Evolutionary conservation across 2,113 vertebrate species (phyloP).

Genomic region (Phrynosoma blainvillii): DNA sequence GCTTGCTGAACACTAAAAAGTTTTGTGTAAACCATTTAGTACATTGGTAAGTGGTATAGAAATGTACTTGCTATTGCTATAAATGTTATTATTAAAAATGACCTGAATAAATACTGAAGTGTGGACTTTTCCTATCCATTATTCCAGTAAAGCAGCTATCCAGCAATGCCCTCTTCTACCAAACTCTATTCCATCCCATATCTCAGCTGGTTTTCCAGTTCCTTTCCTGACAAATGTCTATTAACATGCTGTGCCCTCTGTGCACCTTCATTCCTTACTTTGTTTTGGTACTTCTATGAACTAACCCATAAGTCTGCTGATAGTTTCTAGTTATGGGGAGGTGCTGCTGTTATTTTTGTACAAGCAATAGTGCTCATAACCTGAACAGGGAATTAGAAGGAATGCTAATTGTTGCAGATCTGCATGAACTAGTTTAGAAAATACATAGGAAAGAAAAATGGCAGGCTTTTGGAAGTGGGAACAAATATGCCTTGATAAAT

Average conservation of each 20-base stretch:
- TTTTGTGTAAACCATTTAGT: not conserved
- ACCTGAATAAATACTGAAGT: not conserved
- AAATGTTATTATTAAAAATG: too few species aligned
- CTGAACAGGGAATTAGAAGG: not conserved
- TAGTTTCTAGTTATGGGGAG: not conserved
- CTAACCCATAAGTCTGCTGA: too few species aligned
- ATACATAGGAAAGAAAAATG: not conserved
- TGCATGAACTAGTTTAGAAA: not conserved
- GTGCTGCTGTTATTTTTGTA: not conserved
- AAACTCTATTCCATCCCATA: too few species aligned
- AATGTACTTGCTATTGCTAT: too few species aligned
- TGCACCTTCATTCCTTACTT: too few species aligned
- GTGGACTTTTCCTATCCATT: not conserved
- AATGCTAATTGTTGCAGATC: not conserved
- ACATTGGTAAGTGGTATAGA: too few species aligned
- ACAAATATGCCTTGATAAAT: not conserved
- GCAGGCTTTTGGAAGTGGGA: not conserved
- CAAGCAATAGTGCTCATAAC: not conserved
- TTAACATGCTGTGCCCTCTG: too few species aligned
- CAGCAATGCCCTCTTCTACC: not conserved
- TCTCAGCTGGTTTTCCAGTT: too few species aligned
- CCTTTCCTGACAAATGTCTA: too few species aligned
- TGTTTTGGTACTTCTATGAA: too few species aligned
- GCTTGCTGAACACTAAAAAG: not conserved
- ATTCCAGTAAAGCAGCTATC: not conserved